Evolutionary conservation across 2,888 invertebrate species (phyloP).

Genomic region (Archips xylosteana): DNA sequence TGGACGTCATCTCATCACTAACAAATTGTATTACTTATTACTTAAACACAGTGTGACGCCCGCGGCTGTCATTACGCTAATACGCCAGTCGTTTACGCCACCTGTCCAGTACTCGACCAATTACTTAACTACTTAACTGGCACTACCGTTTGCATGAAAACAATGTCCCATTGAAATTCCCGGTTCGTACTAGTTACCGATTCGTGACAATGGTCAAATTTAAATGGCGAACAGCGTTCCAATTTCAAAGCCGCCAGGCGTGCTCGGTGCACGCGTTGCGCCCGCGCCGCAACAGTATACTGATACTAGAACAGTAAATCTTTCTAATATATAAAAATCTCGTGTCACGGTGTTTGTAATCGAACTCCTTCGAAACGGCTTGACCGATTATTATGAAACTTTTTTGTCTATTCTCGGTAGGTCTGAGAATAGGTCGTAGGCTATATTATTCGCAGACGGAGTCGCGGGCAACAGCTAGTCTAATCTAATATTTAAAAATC

Average conservation of each 20-base stretch:
- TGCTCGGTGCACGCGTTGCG: slow-evolving; percentile 67
- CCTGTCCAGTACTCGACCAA: slow-evolving; percentile 31
- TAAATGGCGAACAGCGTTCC: slow-evolving; percentile 63
- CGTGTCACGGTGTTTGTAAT: too few species aligned
- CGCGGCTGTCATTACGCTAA: slow-evolving; percentile 29
- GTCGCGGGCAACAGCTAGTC: too few species aligned
- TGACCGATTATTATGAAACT: too few species aligned
- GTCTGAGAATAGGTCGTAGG: too few species aligned
- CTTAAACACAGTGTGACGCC: neutral
- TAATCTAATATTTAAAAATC: too few species aligned
- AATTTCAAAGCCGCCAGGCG: slow-evolving; percentile 60
- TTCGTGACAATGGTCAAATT: slow-evolving; percentile 73
- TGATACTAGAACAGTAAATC: slow-evolving; percentile 12
- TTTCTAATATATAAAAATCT: too few species aligned
- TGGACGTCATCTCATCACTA: neutral
- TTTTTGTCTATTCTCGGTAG: too few species aligned
- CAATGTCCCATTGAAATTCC: slow-evolving; percentile 35
- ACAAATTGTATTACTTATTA: neutral
- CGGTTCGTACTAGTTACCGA: slow-evolving; percentile 44
- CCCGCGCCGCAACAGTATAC: slow-evolving; percentile 45
- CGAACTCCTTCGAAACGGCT: too few species aligned
- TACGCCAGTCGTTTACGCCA: slow-evolving; percentile 31
- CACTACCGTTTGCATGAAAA: slow-evolving; percentile 39
- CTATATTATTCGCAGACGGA: too few species aligned
- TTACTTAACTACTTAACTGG: slow-evolving; percentile 24